Conservation (phyloP, 1,140 invertebrate species). For the Calliphora vicina region DNA sequence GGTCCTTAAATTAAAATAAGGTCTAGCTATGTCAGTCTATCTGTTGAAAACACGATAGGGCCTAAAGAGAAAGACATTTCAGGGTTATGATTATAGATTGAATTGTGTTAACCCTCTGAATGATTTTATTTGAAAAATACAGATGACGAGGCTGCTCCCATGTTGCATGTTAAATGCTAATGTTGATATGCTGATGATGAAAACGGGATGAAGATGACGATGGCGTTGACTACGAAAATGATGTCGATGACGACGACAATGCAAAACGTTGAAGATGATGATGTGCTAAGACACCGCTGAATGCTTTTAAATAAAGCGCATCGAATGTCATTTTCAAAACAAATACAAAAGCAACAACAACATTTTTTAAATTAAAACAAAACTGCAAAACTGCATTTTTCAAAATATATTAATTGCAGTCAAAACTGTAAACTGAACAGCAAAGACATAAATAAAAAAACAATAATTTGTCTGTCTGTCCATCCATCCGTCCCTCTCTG, state of each 20-base stretch:
- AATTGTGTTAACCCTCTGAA: too few relatives aligned
- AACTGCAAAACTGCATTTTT: slow-evolving; percentile 34
- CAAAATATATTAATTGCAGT: slow-evolving; percentile 62
- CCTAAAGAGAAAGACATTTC: too few relatives aligned
- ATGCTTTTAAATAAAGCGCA: slow-evolving; percentile 60
- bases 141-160: slow-evolving; percentile 9
- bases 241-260: neutral
- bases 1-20: too few relatives aligned
- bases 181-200: slow-evolving; percentile 17
- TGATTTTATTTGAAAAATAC: neutral
- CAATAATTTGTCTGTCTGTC: slow-evolving; percentile 34
- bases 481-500: too few relatives aligned
- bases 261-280: neutral
- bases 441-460: too few relatives aligned
- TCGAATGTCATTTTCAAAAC: slow-evolving; percentile 58
- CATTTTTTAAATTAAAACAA: neutral
- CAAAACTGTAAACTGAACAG: slow-evolving; percentile 40
- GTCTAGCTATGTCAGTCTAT: too few relatives aligned
- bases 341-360: neutral
- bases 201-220: neutral
- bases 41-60: too few relatives aligned
- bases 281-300: slow-evolving; percentile 42
- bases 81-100: too few relatives aligned
- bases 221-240: neutral
- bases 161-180: slow-evolving; percentile 32